phyloP scores from a whole-genome alignment of 1,140 invertebrate genomes.

The Solen grandis region DNA sequence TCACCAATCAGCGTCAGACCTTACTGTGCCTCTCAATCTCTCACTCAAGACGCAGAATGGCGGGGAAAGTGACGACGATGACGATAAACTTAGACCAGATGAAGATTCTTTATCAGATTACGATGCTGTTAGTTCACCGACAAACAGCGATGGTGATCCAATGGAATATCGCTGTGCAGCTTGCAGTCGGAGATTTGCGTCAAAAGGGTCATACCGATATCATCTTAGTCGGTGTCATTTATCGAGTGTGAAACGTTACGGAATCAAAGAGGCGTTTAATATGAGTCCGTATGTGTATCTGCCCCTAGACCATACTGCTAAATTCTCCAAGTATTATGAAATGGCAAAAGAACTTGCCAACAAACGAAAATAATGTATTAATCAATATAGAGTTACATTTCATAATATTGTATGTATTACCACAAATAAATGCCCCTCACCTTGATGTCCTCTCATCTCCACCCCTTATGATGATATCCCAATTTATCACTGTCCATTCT shows the following conservation, averaged over 20 bases:
- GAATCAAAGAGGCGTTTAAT: conserved; percentile 93
- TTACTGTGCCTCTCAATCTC: conserved; percentile 69
- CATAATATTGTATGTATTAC: too few species aligned
- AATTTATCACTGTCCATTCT: too few species aligned
- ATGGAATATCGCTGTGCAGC: conserved; percentile 90
- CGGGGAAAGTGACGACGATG: conserved; percentile 60
- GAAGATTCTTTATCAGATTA: conserved; percentile 67
- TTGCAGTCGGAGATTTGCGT: conserved; percentile 97
- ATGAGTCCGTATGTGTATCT: conserved; percentile 78
- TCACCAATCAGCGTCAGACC: conserved; percentile 48
- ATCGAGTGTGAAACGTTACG: conserved; percentile 74
- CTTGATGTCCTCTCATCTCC: too few species aligned
- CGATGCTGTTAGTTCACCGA: conserved; percentile 44
- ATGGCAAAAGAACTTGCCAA: conserved; percentile 77
- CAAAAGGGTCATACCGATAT: conserved; percentile 97
- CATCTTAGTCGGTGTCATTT: conserved; percentile 98
- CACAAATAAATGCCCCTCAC: too few species aligned
- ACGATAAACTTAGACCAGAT: conserved; percentile 24
- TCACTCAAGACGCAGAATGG: conserved; percentile 64
- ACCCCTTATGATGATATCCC: too few species aligned
- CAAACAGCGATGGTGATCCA: conserved; percentile 65
- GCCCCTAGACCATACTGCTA: conserved; percentile 78
- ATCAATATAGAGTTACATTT: too few species aligned
- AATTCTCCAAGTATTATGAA: conserved; percentile 78
- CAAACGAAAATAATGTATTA: conserved; percentile 65